phyloP scores from a whole-genome alignment of 2,888 invertebrate species.

The Panzeria rudis region DNA sequence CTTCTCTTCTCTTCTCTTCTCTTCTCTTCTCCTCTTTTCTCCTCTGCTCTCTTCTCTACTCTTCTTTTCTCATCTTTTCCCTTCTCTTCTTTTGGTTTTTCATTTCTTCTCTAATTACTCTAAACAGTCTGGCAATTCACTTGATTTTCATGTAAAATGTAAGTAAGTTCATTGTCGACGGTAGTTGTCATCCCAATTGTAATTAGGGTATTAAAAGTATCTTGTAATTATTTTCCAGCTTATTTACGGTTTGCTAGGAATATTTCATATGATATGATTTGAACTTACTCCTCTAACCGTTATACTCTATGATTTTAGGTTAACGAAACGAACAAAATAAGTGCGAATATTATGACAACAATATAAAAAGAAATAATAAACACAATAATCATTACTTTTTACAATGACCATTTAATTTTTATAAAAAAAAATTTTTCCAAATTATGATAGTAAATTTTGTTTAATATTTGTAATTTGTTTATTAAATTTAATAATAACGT shows the following conservation, averaged over 20 bases:
- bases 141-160: too few relatives aligned
- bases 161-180: too few relatives aligned
- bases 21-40: too few relatives aligned
- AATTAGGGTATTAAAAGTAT: too few relatives aligned
- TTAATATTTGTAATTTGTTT: conserved; percentile 7
- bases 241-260: not conserved
- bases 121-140: too few relatives aligned
- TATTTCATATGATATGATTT: not conserved
- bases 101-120: too few relatives aligned
- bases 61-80: too few relatives aligned
- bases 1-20: too few relatives aligned
- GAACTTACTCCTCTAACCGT: not conserved
- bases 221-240: not conserved
- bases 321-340: conserved; percentile 2
- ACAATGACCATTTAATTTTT: conserved; percentile 31
- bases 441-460: not conserved
- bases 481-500: conserved; percentile 7
- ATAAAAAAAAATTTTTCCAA: conserved; percentile 10
- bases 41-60: too few relatives aligned
- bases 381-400: conserved; percentile 5
- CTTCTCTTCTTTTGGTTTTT: too few relatives aligned
- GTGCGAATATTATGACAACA: not conserved
- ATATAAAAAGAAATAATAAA: not conserved
- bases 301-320: not conserved
- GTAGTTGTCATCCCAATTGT: too few relatives aligned